Conservation (phyloP, 2,113 vertebrate genomes). For the Trematocara stigmaticum region DNA sequence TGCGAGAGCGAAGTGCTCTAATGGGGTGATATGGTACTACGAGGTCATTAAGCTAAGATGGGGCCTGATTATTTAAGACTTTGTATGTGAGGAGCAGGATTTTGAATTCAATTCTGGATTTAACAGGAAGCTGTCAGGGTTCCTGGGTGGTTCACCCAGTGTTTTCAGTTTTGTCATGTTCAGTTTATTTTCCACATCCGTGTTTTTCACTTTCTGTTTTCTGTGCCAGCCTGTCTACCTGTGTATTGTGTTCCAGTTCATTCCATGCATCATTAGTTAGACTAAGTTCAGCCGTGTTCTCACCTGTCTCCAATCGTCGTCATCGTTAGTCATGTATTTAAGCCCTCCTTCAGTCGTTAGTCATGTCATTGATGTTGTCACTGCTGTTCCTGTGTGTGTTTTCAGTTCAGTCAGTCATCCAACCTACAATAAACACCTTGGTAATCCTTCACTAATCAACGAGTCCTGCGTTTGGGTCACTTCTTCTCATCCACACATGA, state of each 20-base stretch:
- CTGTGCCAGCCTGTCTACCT: background rate
- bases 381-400: background rate
- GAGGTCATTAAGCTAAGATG: background rate
- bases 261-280: background rate
- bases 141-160: background rate
- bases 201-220: background rate
- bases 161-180: background rate
- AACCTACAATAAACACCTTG: fast-evolving
- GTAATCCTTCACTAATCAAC: background rate
- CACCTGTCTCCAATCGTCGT: fast-evolving
- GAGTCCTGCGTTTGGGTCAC: background rate
- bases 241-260: background rate
- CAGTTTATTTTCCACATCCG: background rate
- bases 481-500: fast-evolving
- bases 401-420: background rate
- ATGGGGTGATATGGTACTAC: fast-evolving
- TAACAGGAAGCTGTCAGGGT: fast-evolving
- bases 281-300: background rate
- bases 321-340: background rate
- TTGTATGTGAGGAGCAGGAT: background rate
- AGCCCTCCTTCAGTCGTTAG: background rate
- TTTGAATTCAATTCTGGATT: background rate
- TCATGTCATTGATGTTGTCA: fast-evolving
- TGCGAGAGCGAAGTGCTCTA: fast-evolving
- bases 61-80: background rate